phyloP scores from a whole-genome alignment of 2,888 invertebrate genomes.

The Rotaria sp. region DNA sequence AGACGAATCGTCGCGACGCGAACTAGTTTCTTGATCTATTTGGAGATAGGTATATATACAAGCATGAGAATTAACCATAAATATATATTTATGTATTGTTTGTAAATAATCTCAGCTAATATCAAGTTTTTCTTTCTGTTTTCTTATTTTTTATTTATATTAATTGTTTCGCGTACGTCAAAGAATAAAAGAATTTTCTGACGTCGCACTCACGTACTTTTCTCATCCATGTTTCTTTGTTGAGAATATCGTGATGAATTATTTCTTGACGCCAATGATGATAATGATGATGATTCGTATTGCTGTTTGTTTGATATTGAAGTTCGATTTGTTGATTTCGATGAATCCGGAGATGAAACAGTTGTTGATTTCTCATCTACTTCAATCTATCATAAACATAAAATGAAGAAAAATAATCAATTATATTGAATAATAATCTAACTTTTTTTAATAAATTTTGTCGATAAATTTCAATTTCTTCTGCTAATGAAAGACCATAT shows the following conservation, averaged over 20 bases:
- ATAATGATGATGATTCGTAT: not conserved
- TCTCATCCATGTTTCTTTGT: constrained; percentile 11
- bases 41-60: constrained; percentile 29
- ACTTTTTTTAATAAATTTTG: constrained; percentile 33
- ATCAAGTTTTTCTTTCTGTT: not conserved
- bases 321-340: not conserved
- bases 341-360: not conserved
- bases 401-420: too few species aligned
- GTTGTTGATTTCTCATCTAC: not conserved
- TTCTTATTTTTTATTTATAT: not conserved
- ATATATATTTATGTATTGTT: constrained; percentile 6
- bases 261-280: not conserved
- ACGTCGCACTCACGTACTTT: constrained; percentile 26
- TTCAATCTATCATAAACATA: not conserved
- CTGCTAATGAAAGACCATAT: not conserved
- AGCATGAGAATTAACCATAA: not conserved
- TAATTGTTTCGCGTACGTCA: not conserved
- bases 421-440: not conserved
- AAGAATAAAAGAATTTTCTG: not conserved
- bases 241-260: constrained; percentile 18
- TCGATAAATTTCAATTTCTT: constrained; percentile 32
- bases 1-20: not conserved
- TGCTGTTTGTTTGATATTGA: not conserved
- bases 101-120: not conserved
- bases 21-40: constrained; percentile 22